Conservation (phyloP, 2,888 invertebrate genomes). For the Candidula unifasciata region DNA sequence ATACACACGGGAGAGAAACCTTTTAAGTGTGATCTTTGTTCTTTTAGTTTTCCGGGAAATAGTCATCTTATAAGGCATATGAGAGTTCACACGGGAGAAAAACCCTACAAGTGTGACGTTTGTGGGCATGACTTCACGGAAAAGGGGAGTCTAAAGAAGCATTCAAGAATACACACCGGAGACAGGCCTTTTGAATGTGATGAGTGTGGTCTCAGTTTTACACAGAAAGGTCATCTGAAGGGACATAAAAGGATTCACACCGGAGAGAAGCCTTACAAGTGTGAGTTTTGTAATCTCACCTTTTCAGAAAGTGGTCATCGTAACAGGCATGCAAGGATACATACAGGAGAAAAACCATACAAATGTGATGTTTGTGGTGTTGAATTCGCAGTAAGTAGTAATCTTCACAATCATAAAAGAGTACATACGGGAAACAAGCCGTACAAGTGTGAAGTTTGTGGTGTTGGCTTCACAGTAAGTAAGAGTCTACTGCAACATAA, state of each 20-base stretch:
- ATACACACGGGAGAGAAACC: constrained; percentile 4
- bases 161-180: not conserved
- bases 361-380: constrained; percentile 28
- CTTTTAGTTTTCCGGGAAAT: not conserved
- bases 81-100: constrained; percentile 4
- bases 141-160: not conserved
- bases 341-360: constrained; percentile 16
- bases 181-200: constrained; percentile 9
- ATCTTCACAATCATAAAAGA: not conserved
- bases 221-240: not conserved
- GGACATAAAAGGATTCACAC: not conserved
- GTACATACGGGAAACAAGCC: constrained; percentile 34
- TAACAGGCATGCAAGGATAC: not conserved
- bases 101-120: constrained; percentile 13
- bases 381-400: not conserved
- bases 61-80: not conserved
- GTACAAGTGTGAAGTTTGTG: constrained; percentile 23
- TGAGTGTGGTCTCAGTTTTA: not conserved
- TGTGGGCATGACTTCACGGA: not conserved
- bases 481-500: not conserved
- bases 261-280: constrained; percentile 34
- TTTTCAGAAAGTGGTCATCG: not conserved
- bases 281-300: constrained; percentile 9
- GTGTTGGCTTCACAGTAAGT: not conserved
- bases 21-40: constrained; percentile 27